Evolutionary conservation across 2,888 invertebrate species (phyloP).

Genomic region (Syrphus vitripennis): DNA sequence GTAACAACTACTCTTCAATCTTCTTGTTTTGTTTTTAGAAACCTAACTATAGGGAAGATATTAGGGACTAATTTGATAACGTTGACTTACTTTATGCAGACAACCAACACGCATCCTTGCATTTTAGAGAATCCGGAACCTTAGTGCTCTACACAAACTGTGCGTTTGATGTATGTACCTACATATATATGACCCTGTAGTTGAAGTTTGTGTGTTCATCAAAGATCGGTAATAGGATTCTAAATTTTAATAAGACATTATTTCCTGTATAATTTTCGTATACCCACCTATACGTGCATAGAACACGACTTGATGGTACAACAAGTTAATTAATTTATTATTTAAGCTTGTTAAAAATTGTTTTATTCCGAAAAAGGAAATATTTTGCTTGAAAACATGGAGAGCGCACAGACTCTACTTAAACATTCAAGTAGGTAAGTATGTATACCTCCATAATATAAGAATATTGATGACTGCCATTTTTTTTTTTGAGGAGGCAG

Average conservation of each 20-base stretch:
- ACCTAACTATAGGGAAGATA: conserved; percentile 45
- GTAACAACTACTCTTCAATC: neutral
- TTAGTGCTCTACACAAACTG: too few species aligned
- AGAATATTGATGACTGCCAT: conserved; percentile 38
- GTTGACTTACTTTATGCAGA: conserved; percentile 49
- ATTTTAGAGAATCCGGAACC: neutral
- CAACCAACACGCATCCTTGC: conserved; percentile 19
- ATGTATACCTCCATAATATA: too few species aligned
- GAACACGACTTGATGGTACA: conserved; percentile 29
- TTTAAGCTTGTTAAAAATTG: neutral
- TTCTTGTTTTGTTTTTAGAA: neutral
- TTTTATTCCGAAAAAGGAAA: neutral
- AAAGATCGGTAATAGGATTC: conserved; percentile 47
- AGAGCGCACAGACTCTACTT: neutral
- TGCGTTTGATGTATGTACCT: too few species aligned
- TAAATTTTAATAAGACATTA: conserved; percentile 58
- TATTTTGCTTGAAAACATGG: neutral
- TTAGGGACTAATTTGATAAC: conserved; percentile 52
- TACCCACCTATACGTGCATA: neutral
- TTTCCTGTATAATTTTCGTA: neutral
- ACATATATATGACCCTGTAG: neutral
- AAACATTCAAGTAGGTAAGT: too few species aligned
- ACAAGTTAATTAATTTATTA: conserved; percentile 36
- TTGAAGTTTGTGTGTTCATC: conserved; percentile 28
- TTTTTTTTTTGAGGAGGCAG: neutral